Evolutionary conservation across 2,888 invertebrate species (phyloP).

Genomic region (Oscheius sp.): DNA sequence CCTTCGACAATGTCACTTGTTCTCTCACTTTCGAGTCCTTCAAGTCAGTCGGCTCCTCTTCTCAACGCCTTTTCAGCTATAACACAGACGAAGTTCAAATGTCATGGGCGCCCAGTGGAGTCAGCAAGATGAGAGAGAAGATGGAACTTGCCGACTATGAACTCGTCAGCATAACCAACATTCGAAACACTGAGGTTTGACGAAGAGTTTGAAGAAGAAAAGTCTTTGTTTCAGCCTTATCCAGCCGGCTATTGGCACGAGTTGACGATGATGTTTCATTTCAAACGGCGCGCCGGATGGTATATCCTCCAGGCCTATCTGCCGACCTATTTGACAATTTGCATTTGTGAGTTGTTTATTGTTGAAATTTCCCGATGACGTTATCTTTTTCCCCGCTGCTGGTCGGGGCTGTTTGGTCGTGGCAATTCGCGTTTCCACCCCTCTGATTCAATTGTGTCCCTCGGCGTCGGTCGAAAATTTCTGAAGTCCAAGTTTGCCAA

Average conservation of each 20-base stretch:
- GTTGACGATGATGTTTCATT: conserved; percentile 68
- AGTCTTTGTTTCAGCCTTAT: conserved; percentile 53
- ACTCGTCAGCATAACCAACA: conserved; percentile 58
- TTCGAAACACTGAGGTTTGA: conserved; percentile 64
- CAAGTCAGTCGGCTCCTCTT: conserved; percentile 51
- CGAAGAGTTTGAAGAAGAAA: neutral
- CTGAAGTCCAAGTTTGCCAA: conserved; percentile 2
- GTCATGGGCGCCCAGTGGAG: conserved; percentile 65
- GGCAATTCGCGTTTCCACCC: neutral
- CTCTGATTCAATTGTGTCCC: conserved; percentile 13
- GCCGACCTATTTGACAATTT: conserved; percentile 69
- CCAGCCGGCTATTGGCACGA: conserved; percentile 70
- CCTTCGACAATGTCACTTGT: conserved; percentile 70
- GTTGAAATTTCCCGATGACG: neutral
- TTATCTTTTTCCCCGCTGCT: neutral
- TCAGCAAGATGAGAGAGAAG: conserved; percentile 67
- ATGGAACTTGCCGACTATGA: conserved; percentile 70
- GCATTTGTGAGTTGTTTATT: conserved; percentile 65
- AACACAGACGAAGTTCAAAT: conserved; percentile 70
- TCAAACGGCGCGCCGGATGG: conserved; percentile 69
- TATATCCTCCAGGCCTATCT: conserved; percentile 70
- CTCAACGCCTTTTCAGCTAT: conserved; percentile 54
- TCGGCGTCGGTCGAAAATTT: too few relatives aligned
- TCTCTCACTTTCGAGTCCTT: conserved; percentile 69
- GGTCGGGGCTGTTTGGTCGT: neutral